Evolutionary conservation across 2,113 vertebrate species (phyloP).

Genomic region (Cyprinodon brontotheroides): DNA sequence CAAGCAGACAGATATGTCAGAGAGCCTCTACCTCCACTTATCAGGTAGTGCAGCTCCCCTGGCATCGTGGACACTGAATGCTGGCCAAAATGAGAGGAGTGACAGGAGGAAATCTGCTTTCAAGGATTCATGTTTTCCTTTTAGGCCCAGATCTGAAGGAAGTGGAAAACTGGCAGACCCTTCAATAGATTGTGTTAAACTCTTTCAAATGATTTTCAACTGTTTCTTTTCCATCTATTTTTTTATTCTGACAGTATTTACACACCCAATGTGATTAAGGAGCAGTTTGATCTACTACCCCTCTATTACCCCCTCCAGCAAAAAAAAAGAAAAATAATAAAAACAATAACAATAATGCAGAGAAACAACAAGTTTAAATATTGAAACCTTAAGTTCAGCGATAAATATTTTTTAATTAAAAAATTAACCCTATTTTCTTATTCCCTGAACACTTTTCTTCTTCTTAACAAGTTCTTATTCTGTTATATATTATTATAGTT

Average conservation of each 20-base stretch:
- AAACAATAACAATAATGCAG: too few relatives aligned
- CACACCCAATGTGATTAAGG: background rate
- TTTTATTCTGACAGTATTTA: background rate
- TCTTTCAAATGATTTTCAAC: constrained; percentile 13
- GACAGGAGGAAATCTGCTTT: constrained; percentile 47
- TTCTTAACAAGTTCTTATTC: too few relatives aligned
- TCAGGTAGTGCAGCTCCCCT: constrained; percentile 70
- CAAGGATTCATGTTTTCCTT: constrained; percentile 22
- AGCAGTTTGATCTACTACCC: background rate
- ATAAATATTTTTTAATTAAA: too few relatives aligned
- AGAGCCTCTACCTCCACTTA: constrained; percentile 69
- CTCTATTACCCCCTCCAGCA: too few relatives aligned
- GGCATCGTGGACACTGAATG: constrained; percentile 61
- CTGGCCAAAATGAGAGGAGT: constrained; percentile 46
- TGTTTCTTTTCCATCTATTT: background rate
- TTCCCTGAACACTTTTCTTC: too few relatives aligned
- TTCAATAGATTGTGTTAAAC: constrained; percentile 11
- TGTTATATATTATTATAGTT: too few relatives aligned
- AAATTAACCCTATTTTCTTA: too few relatives aligned
- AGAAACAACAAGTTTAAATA: too few relatives aligned
- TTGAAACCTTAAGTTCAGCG: too few relatives aligned
- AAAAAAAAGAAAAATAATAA: too few relatives aligned
- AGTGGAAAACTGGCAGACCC: constrained; percentile 21
- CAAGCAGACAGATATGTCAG: constrained; percentile 78
- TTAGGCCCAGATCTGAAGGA: constrained; percentile 9